Conservation (phyloP, 2,113 vertebrate genomes). For the Chunga burmeisteri region DNA sequence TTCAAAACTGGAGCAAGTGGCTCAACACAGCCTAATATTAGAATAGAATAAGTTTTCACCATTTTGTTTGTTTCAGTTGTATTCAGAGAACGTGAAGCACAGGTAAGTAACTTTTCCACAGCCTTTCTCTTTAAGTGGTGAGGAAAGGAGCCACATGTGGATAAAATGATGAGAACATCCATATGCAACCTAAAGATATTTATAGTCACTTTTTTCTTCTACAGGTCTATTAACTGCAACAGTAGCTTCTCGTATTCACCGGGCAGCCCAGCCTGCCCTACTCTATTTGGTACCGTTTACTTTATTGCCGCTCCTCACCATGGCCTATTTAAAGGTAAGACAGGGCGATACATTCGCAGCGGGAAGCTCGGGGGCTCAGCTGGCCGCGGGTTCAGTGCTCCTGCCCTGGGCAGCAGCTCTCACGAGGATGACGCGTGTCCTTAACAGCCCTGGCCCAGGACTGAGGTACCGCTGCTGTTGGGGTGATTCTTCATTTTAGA, state of each 20-base stretch:
- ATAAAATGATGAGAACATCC: not conserved
- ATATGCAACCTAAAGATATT: not conserved
- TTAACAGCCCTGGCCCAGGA: not conserved
- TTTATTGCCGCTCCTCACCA: constrained; percentile 98
- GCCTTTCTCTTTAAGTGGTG: not conserved
- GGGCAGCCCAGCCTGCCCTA: constrained; percentile 95
- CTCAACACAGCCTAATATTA: not conserved
- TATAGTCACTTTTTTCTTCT: not conserved
- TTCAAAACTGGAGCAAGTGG: not conserved
- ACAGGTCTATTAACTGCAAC: constrained; percentile 96
- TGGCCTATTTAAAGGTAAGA: constrained; percentile 99
- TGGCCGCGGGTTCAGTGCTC: not conserved
- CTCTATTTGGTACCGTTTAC: constrained; percentile 99
- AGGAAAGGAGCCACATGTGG: not conserved
- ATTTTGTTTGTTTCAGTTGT: not conserved
- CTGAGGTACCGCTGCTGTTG: not conserved
- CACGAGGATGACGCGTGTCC: not conserved
- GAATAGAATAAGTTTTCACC: not conserved
- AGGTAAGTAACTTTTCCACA: not conserved
- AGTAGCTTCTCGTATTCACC: constrained; percentile 97
- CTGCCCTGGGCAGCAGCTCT: not conserved
- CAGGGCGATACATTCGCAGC: not conserved
- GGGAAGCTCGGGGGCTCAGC: not conserved
- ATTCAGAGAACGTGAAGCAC: not conserved
- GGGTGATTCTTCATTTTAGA: not conserved